A percentile compares a stretch with the other conserved stretches of the same genome.
phyloP scores from a whole-genome alignment of 2,797 vertebrate species.

The Syncerus caffer region DNA sequence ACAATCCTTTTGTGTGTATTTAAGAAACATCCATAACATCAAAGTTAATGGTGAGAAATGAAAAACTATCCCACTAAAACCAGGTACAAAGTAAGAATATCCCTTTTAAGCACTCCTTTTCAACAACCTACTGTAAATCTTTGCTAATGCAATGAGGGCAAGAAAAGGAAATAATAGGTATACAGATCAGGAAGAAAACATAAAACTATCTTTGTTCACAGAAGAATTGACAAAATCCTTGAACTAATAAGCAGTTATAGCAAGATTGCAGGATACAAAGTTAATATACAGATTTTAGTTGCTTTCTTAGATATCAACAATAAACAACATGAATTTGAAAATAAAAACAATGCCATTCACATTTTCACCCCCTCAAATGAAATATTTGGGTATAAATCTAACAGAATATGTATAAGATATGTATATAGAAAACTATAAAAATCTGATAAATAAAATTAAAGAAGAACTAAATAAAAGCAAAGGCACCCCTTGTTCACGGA shows the following conservation, averaged over 20 bases:
- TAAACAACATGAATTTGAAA: neutral
- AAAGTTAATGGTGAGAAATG: neutral
- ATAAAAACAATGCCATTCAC: neutral
- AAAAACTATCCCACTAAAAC: neutral
- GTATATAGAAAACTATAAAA: neutral
- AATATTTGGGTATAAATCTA: neutral
- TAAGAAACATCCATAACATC: neutral
- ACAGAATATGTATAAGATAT: neutral
- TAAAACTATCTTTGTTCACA: neutral
- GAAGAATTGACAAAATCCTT: neutral
- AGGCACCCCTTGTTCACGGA: neutral
- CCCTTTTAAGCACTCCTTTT: neutral
- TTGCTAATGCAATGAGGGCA: neutral
- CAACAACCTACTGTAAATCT: neutral
- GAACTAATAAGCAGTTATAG: neutral
- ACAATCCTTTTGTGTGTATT: neutral
- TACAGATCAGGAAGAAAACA: neutral
- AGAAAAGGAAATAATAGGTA: neutral
- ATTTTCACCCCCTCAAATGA: neutral
- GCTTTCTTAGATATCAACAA: neutral
- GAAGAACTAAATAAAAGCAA: neutral
- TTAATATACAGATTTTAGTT: neutral
- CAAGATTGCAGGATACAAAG: neutral
- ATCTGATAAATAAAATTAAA: neutral
- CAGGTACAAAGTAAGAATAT: neutral